A percentile compares a stretch with the other conserved stretches of the same genome.
Evolutionary conservation across 2,797 vertebrate species (phyloP).

Genomic region (Halcyon chelicuti): DNA sequence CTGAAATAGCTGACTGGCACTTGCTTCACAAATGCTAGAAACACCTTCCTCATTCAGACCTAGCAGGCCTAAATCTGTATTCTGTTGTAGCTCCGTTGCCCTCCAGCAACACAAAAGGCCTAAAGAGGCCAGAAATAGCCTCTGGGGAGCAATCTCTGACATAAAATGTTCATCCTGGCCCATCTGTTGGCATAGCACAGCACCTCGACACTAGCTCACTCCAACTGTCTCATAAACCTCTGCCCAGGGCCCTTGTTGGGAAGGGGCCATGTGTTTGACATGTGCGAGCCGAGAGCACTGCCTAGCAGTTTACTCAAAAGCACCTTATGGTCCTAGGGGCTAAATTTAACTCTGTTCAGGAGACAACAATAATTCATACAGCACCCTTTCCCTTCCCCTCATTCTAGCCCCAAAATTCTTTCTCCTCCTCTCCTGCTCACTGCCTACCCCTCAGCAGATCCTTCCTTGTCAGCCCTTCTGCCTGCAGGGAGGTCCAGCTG

Average conservation of each 20-base stretch:
- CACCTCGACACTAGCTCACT: neutral
- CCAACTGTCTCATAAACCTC: constrained; percentile 11
- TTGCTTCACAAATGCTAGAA: constrained; percentile 12
- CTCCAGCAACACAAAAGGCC: constrained; percentile 20
- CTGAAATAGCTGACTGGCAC: constrained; percentile 29
- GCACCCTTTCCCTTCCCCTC: accelerated
- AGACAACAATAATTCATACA: neutral
- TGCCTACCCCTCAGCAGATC: neutral
- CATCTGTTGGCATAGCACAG: constrained; percentile 40
- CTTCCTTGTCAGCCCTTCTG: neutral
- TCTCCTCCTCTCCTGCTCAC: neutral
- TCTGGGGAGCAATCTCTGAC: neutral
- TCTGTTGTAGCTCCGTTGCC: constrained; percentile 1
- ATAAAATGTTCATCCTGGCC: constrained; percentile 25
- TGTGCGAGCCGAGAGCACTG: neutral
- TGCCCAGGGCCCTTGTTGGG: neutral
- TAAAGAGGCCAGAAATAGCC: constrained; percentile 34
- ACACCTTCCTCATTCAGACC: constrained; percentile 44
- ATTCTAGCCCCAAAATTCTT: neutral
- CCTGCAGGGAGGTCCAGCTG: accelerated
- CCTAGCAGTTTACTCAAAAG: neutral
- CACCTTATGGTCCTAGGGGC: neutral
- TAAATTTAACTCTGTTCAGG: neutral
- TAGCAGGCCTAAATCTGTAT: neutral
- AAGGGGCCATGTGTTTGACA: neutral